Base-by-base conservation (phyloP, 2,888 invertebrate species). In the Hypercompe scribonia region DNA sequence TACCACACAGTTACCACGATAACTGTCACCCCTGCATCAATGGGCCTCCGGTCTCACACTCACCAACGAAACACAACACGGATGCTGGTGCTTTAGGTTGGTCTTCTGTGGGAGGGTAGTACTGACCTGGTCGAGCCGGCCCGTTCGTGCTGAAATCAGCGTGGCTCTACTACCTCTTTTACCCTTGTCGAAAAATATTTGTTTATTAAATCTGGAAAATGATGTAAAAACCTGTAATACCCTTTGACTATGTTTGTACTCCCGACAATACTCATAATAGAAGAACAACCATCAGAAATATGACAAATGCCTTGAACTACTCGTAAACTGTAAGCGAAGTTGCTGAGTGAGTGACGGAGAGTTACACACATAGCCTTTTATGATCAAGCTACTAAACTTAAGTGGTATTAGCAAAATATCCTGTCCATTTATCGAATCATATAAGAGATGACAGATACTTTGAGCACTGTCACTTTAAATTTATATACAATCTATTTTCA, bases 291-390 rank as follows among this genome's bases (percentile, higher is more conserved):
- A 72, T 68, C 68, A 68, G 50, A 54, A 34, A 64, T 39, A 68
- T 68, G 68, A 72, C 39, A 72, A 72, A 72, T 54, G 39, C 50
- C 33, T 42, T 39, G 31, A 54, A 39, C 65, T 39, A 13, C 36
- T 64, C n/a, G 50, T 36, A 50, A 66, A 46, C 33, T 46, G 28
- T 72, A 15, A 58, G 64, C n/a, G 18, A 72, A 72, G 50, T 72
- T 72, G 28, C 63, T 39, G 65, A 72, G n/a, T 72, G 50, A 72
- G 63, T 21, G 72, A 72, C 66, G 18, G 67, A 18, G n/a, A 71
- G 46, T 24, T 10, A 10, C 50, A 54, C 3, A 24, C 24, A 46
- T 61, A 33, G 10, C 63, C 33, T 71, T 71, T 72, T 72, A 72
- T 39, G 72, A 72, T 67, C 67, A 68, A 63, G 42, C 34, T 71